Evolutionary conservation across 2,113 vertebrate genomes (phyloP).

Genomic region (Lichenostomus cassidix): DNA sequence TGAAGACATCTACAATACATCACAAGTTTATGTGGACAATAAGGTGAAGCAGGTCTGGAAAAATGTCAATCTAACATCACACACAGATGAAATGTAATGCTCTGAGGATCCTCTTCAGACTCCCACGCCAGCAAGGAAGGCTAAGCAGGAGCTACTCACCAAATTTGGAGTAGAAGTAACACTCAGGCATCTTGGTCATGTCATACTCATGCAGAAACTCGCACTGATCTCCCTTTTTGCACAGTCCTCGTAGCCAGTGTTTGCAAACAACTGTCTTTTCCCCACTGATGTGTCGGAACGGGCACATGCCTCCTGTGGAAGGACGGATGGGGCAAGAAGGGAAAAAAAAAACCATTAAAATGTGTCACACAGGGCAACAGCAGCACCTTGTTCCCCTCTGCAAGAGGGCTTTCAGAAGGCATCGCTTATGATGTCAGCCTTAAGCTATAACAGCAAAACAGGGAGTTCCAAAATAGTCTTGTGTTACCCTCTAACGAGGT

Average conservation of each 20-base stretch:
- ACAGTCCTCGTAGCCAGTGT: constrained; percentile 96
- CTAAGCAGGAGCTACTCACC: constrained; percentile 74
- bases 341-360: not conserved
- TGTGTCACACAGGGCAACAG: not conserved
- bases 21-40: not conserved
- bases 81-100: not conserved
- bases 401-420: not conserved
- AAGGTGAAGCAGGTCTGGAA: not conserved
- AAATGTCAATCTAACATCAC: not conserved
- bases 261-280: constrained; percentile 99
- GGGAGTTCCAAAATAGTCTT: not conserved
- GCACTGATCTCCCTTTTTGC: constrained; percentile 99
- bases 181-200: constrained; percentile 99
- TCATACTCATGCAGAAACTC: constrained; percentile 98
- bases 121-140: not conserved
- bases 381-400: not conserved
- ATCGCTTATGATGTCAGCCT: not conserved
- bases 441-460: not conserved
- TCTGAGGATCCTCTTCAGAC: not conserved
- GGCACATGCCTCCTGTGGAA: constrained; percentile 92
- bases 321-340: not conserved
- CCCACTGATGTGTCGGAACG: constrained; percentile 95
- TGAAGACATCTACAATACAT: not conserved
- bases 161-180: constrained; percentile 99
- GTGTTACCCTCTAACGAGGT: not conserved